phyloP scores from a whole-genome alignment of 2,113 vertebrate species.

The Diphyllodes magnificus region DNA sequence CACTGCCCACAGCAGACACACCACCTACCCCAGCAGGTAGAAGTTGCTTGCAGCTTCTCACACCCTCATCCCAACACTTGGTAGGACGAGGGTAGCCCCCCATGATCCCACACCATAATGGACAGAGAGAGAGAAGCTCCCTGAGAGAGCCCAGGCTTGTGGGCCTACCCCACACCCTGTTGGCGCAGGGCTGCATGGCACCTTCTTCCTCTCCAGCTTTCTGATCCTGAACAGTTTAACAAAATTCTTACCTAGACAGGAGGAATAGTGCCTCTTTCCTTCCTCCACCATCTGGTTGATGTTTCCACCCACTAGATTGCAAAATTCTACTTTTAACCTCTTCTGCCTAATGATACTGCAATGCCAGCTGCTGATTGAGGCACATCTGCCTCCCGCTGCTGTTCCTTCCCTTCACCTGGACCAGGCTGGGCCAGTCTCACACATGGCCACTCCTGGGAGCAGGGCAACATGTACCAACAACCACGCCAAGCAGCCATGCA shows the following conservation, averaged over 20 bases:
- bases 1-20: fast-evolving
- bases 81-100: background rate
- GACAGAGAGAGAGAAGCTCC: fast-evolving
- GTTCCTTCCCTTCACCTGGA: background rate
- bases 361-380: background rate
- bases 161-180: too few relatives aligned
- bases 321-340: conserved; percentile 31
- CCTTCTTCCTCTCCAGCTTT: background rate
- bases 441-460: fast-evolving
- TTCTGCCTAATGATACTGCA: background rate
- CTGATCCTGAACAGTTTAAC: background rate
- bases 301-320: background rate
- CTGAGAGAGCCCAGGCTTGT: background rate
- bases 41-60: background rate
- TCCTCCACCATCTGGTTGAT: background rate
- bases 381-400: fast-evolving
- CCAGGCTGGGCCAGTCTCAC: fast-evolving
- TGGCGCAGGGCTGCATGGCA: fast-evolving
- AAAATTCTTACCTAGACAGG: background rate
- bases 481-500: fast-evolving
- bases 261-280: background rate
- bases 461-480: fast-evolving
- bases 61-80: too few relatives aligned
- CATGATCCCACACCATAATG: fast-evolving
- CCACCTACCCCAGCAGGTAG: fast-evolving